These are phyloP conservation scores for Pseudorectes ferrugineus DNA, from an alignment of 2,113 vertebrate genomes.

Conservation along the genomic window DNA sequence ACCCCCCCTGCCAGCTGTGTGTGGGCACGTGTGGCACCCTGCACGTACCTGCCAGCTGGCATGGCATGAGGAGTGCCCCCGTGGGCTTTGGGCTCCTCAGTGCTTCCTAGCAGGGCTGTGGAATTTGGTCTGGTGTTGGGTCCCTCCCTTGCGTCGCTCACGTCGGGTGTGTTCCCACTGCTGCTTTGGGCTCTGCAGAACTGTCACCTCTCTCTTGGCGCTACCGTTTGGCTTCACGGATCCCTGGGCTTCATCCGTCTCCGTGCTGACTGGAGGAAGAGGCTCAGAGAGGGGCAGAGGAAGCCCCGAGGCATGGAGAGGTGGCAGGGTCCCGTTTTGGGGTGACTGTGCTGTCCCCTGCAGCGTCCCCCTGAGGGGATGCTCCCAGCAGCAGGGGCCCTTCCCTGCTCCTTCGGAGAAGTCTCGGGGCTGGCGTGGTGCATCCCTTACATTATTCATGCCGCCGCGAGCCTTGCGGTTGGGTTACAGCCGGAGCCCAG, in stretches of 20 bases:
- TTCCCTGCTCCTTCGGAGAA: constrained; percentile 70
- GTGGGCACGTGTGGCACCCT: not conserved
- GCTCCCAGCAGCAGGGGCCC: not conserved
- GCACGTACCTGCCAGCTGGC: rapidly evolving
- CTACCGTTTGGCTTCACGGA: rapidly evolving
- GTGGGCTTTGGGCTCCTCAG: not conserved
- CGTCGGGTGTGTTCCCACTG: rapidly evolving
- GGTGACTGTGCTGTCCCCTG: rapidly evolving
- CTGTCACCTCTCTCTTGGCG: not conserved
- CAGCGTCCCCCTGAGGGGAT: rapidly evolving
- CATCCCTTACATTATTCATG: constrained; percentile 89
- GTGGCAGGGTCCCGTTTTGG: not conserved
- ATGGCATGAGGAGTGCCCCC: rapidly evolving
- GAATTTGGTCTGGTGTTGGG: not conserved
- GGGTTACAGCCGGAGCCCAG: constrained; percentile 79
- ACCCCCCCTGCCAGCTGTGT: not conserved
- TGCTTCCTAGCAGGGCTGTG: not conserved
- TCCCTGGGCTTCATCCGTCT: not conserved
- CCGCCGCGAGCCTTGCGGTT: constrained; percentile 74
- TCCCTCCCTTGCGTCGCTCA: rapidly evolving
- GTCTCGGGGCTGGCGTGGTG: constrained; percentile 77
- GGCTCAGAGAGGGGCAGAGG: not conserved
- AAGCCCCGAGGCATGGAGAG: rapidly evolving
- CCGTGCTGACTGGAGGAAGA: rapidly evolving
- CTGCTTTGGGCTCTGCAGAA: not conserved